Evolutionary conservation across 2,888 invertebrate species (phyloP).

Genomic region (Platerodrilus igneus): DNA sequence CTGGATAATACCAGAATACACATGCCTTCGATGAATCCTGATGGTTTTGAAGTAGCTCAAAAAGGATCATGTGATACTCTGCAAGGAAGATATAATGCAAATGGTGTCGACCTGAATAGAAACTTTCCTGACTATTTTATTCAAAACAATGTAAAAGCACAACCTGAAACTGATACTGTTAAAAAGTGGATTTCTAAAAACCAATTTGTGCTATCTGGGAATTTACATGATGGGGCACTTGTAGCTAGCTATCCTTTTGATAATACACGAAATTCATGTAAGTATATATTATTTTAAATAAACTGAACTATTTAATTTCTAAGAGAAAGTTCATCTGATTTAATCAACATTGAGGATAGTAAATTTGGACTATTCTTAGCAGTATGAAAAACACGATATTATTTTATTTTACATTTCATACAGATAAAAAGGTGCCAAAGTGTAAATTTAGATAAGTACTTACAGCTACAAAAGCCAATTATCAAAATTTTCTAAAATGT

Average conservation of each 20-base stretch:
- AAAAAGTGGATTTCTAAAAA: slow-evolving; percentile 91
- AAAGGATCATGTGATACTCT: slow-evolving; percentile 85
- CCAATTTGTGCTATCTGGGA: slow-evolving; percentile 89
- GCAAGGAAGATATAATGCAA: slow-evolving; percentile 82
- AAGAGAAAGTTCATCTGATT: neutral
- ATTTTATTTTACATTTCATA: too few species aligned
- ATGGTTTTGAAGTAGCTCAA: slow-evolving; percentile 89
- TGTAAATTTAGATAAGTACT: too few species aligned
- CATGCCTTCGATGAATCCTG: slow-evolving; percentile 98
- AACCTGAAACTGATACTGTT: slow-evolving; percentile 92
- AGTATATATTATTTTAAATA: slow-evolving; percentile 51
- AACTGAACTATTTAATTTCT: neutral
- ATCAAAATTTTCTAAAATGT: too few species aligned
- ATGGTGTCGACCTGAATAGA: slow-evolving; percentile 86
- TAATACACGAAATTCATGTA: slow-evolving; percentile 90
- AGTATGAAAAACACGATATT: too few species aligned
- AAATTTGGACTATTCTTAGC: too few species aligned
- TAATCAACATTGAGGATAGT: too few species aligned
- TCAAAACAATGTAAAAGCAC: slow-evolving; percentile 77
- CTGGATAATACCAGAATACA: slow-evolving; percentile 94
- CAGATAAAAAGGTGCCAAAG: too few species aligned
- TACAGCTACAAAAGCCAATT: too few species aligned
- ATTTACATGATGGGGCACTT: slow-evolving; percentile 89
- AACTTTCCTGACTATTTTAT: slow-evolving; percentile 96
- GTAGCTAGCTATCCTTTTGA: slow-evolving; percentile 98